phyloP scores from a whole-genome alignment of 2,888 invertebrate species.

The Stenotaenia linearis region DNA sequence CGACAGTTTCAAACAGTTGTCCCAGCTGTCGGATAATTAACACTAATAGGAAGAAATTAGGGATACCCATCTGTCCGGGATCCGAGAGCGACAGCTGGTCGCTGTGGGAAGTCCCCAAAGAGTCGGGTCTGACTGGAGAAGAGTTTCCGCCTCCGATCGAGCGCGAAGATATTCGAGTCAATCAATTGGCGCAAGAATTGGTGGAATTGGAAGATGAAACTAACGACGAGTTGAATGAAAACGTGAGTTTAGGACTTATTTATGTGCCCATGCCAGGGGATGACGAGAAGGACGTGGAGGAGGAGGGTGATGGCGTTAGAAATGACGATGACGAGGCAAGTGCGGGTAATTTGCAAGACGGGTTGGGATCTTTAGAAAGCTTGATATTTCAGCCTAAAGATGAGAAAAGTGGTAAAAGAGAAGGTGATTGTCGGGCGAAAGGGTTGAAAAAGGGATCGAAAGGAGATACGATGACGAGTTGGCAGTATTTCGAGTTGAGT shows the following conservation, averaged over 20 bases:
- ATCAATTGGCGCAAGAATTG: neutral
- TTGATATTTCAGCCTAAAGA: conserved; percentile 42
- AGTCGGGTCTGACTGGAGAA: neutral
- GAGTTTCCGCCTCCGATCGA: neutral
- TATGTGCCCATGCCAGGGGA: conserved; percentile 41
- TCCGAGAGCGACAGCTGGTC: neutral
- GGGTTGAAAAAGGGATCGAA: neutral
- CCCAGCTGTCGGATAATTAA: neutral
- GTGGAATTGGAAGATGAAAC: conserved; percentile 27
- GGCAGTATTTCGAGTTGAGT: conserved; percentile 33
- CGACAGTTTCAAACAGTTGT: neutral
- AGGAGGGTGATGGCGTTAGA: neutral
- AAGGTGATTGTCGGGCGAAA: neutral
- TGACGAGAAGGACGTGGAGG: conserved; percentile 33
- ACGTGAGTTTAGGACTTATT: conserved; percentile 41
- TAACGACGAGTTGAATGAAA: conserved; percentile 37
- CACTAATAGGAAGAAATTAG: neutral
- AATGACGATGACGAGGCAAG: neutral
- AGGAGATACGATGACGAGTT: conserved; percentile 33
- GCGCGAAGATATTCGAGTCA: neutral
- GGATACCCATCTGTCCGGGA: neutral
- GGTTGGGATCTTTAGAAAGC: conserved; percentile 35
- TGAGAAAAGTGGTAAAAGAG: neutral
- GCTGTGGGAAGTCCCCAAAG: neutral
- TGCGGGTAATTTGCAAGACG: conserved; percentile 21